These are phyloP conservation scores for Pollenia griseotomentosa DNA, from an alignment of 2,888 invertebrate genomes.

Conservation along the genomic window DNA sequence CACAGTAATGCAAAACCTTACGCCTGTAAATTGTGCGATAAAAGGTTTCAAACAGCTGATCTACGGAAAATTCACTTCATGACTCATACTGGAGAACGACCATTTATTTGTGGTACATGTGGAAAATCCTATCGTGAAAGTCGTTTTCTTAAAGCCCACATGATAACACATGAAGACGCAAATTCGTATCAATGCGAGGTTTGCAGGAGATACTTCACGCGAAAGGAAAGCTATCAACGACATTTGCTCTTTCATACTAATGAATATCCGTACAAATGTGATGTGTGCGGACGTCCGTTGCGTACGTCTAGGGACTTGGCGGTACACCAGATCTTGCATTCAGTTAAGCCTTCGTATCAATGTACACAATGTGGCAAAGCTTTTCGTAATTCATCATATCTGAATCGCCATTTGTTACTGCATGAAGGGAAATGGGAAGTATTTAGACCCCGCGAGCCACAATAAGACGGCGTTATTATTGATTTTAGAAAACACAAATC, in stretches of 20 bases:
- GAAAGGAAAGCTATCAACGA: slow-evolving; percentile 83
- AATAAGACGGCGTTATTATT: slow-evolving; percentile 52
- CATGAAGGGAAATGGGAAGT: slow-evolving; percentile 74
- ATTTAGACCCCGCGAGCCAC: slow-evolving; percentile 60
- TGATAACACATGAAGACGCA: slow-evolving; percentile 81
- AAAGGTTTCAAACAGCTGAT: slow-evolving; percentile 83
- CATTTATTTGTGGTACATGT: slow-evolving; percentile 81
- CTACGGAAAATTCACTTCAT: slow-evolving; percentile 82
- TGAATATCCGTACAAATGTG: slow-evolving; percentile 82
- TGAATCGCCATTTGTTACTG: slow-evolving; percentile 80
- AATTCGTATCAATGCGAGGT: slow-evolving; percentile 82
- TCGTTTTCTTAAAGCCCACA: slow-evolving; percentile 81
- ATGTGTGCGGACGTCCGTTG: slow-evolving; percentile 80
- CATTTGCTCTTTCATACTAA: slow-evolving; percentile 83
- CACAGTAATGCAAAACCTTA: slow-evolving; percentile 82
- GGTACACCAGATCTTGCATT: slow-evolving; percentile 81
- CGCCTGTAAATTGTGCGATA: slow-evolving; percentile 81
- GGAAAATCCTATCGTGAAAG: slow-evolving; percentile 82
- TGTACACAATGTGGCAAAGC: slow-evolving; percentile 82
- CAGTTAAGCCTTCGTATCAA: slow-evolving; percentile 81
- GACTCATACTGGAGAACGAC: slow-evolving; percentile 81
- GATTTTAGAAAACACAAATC: slow-evolving; percentile 72
- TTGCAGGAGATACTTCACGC: slow-evolving; percentile 83
- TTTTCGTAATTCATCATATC: slow-evolving; percentile 82
- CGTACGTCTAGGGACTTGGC: slow-evolving; percentile 83